Evolutionary conservation across 2,888 invertebrate species (phyloP), one percentile per base, ranked within the genome.

Genomic region (Syrista parreyssii): DNA sequence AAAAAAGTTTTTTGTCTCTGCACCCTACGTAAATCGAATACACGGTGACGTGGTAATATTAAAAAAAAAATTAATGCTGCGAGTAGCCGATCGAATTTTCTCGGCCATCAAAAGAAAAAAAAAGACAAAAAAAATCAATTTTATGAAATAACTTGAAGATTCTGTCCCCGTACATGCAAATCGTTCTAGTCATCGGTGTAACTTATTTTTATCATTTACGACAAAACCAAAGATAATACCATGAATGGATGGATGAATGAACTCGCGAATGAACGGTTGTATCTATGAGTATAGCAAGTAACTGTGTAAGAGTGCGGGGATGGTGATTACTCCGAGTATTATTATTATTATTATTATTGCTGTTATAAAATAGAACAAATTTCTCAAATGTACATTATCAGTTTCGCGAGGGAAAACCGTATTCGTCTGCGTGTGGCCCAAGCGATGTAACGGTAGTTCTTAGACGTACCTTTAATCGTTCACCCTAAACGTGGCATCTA

Each of bases 11-110:
- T 15, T 55, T 55, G 55, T 55, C 78, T 81, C 79, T 79, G 80
- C 81, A 80, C 79, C 86, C 81, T 82, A 82, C 85, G 78, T 82
- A 83, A 83, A 85, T 83, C 82, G 81, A 86, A 84, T 85, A 55
- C 9, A 81, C 79, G 83, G 84, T 84, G 84, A 85, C 86, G 84
- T 81, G 87, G 89, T 87, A 88, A 89, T 88, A 89, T 84, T 81
- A 40, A 40, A 40, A 55, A 55, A 23, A 23, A 23, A 23, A 23
- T 23, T 23, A 55, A 84, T 86, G 84, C 87, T 88, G 85, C 86
- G 86, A 88, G 87, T 86, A 81, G 83, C 81, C 80, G 78, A 81
- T 83, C 79, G 80, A 75, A 75, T 81, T 81, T 84, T 80, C 79
- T 78, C 74, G 36, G 72, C 23, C 55, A 9, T 55, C 23, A 23